These are phyloP conservation scores for Artibeus lituratus DNA, from an alignment of 2,797 vertebrate species.

Conservation along the genomic window DNA sequence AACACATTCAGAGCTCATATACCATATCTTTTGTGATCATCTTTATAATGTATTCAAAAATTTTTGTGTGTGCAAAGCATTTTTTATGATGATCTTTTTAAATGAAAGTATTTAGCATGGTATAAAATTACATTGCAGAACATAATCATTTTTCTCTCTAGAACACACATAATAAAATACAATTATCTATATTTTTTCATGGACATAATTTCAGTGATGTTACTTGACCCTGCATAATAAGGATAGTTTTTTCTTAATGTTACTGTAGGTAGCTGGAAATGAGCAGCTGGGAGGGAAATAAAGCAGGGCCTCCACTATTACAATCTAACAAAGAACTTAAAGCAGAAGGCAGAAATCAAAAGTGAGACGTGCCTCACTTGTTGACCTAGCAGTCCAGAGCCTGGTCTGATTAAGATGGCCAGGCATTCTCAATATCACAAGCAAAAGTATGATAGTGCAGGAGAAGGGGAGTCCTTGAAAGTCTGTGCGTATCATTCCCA, in stretches of 20 bases:
- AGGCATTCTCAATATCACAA: not conserved
- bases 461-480: not conserved
- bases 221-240: not conserved
- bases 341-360: not conserved
- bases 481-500: not conserved
- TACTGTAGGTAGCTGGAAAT: not conserved
- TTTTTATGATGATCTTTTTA: conserved; percentile 50
- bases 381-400: not conserved
- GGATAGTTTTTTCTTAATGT: not conserved
- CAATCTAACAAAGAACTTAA: not conserved
- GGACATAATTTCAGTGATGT: not conserved
- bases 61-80: conserved; percentile 9
- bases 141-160: conserved; percentile 29
- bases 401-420: not conserved
- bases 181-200: conserved; percentile 32
- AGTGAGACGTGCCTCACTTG: not conserved
- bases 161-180: not conserved
- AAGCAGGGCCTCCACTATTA: not conserved
- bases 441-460: not conserved
- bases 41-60: conserved; percentile 14
- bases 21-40: not conserved
- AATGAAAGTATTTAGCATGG: not conserved
- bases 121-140: conserved; percentile 20
- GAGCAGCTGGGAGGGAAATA: not conserved
- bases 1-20: not conserved